A percentile compares a stretch with the other conserved stretches of the same genome.
Evolutionary conservation across 2,113 vertebrate genomes (phyloP).

Genomic region (Mustelus asterias): DNA sequence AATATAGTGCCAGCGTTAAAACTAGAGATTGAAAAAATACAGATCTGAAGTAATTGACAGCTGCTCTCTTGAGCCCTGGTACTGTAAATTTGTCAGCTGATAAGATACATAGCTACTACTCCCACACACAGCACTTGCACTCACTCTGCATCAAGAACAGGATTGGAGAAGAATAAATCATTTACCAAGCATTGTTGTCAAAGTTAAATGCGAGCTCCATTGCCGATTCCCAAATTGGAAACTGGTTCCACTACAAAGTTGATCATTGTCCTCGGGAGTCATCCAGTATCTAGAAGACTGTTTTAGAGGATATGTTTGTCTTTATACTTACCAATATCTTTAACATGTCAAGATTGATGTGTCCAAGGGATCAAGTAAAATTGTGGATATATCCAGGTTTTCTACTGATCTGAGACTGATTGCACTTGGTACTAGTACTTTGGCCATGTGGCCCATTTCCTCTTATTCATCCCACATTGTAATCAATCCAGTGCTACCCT

Average conservation of each 20-base stretch:
- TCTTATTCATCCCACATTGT: too few relatives aligned
- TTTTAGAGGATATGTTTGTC: neutral
- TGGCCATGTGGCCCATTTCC: too few relatives aligned
- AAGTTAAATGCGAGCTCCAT: neutral
- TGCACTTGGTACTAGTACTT: too few relatives aligned
- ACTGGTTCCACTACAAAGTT: neutral
- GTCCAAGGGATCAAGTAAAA: neutral
- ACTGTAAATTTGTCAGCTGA: too few relatives aligned
- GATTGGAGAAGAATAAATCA: neutral
- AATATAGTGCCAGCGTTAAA: neutral
- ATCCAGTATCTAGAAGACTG: neutral
- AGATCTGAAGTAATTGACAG: neutral
- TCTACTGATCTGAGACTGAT: too few relatives aligned
- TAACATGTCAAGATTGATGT: too few relatives aligned
- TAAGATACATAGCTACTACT: neutral
- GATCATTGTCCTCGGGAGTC: neutral
- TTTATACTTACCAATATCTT: neutral
- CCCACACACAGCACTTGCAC: too few relatives aligned
- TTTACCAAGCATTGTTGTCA: neutral
- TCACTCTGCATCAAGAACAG: neutral
- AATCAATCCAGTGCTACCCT: too few relatives aligned
- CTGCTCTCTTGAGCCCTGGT: neutral
- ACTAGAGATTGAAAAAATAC: neutral
- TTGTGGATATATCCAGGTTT: too few relatives aligned
- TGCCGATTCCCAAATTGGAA: neutral